Evolutionary conservation across 2,888 invertebrate genomes (phyloP).

Genomic region (Microctonus brassicae): DNA sequence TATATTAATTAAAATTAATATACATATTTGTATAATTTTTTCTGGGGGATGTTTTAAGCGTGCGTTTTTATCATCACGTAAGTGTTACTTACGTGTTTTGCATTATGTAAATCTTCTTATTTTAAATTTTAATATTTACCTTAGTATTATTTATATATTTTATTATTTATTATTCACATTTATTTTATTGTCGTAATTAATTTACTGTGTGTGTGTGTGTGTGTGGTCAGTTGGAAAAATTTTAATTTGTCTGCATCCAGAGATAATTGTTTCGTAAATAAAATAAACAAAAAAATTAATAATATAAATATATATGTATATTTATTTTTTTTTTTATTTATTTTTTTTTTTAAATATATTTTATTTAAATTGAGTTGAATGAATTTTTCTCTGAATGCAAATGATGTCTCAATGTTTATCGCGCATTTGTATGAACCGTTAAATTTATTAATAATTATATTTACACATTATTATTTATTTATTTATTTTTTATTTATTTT

Average conservation of each 20-base stretch:
- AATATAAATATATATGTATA: no score
- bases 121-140: background rate
- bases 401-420: background rate
- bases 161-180: background rate
- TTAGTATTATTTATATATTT: slow-evolving; percentile 9
- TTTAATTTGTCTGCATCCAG: slow-evolving; percentile 4
- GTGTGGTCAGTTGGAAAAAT: slow-evolving; percentile 19
- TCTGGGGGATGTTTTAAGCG: slow-evolving; percentile 9
- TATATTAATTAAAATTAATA: background rate
- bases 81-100: slow-evolving; percentile 25
- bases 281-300: background rate
- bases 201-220: slow-evolving; percentile 20
- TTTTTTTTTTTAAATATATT: background rate
- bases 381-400: background rate
- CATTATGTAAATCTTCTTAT: slow-evolving; percentile 21
- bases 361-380: background rate
- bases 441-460: no score
- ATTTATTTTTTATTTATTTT: background rate
- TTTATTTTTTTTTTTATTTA: background rate
- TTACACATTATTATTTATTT: no score
- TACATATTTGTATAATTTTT: slow-evolving; percentile 2
- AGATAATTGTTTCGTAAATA: background rate
- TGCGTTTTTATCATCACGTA: slow-evolving; percentile 19
- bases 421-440: background rate
- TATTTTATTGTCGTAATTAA: slow-evolving; percentile 5